Base-by-base conservation (phyloP, 2,113 vertebrate genomes). In the Struthio camelus region DNA sequence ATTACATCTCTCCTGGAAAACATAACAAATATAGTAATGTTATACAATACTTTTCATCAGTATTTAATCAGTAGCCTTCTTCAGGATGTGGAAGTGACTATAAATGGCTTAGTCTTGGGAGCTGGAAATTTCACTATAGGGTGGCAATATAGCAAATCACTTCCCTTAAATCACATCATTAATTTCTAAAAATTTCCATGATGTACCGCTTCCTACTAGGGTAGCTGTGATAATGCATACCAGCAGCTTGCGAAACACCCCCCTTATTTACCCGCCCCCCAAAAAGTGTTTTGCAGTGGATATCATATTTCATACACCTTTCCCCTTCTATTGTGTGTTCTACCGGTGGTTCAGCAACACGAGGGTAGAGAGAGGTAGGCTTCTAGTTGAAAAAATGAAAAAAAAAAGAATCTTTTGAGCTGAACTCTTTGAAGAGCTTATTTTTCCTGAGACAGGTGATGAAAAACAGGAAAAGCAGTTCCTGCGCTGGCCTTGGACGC, bases 221-320 rank as follows among this genome's bases (percentile, higher is more conserved):
- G 30, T 4, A 73, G 25, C 54, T 56, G 79, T 3, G 14, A 15
- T 10, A 56, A 40, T 65, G 28, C 23, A 22, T 12, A 1, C 8
- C 50, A 28, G 32, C 58, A 4, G 38, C 44, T 25, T 44, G n/a
- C 25, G 18, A 44, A 80, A 75, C 4, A 14, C 10, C 16, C 46
- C 36, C 1, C 1, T 17, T 5, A 14, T 2, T 34, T 28, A 54
- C 22, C 4, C n/a, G n/a, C n/a, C n/a, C n/a, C n/a, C n/a, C n/a
- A 44, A 72, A 66, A 44, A 44, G 51, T 1, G 0, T 53, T 83
- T 75, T 42, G 22, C 56, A 27, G 62, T 2, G 23, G 30, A 6
- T 20, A 2, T 8, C 48, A 38, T 12, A 23, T n/a, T n/a, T 40
- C 0, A 0, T 13, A 30, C 32, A 7, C 11, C 9, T 40, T 54